Evolutionary conservation across 2,888 invertebrate species (phyloP).

Genomic region (Venusia cambrica): DNA sequence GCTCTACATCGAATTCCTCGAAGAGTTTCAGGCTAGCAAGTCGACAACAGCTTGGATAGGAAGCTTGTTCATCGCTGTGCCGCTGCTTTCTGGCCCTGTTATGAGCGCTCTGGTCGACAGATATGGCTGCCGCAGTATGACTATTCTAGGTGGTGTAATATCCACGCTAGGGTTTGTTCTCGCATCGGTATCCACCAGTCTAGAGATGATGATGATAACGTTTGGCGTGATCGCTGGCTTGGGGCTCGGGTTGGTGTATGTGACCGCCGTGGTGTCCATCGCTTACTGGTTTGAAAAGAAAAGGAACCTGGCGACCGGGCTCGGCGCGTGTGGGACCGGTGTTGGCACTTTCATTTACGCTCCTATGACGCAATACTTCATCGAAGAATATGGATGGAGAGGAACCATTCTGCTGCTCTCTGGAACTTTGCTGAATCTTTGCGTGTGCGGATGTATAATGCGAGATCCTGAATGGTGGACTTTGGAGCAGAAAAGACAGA

Average conservation of each 20-base stretch:
- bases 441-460: slow-evolving; percentile 93
- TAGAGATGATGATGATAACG: slow-evolving; percentile 90
- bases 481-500: slow-evolving; percentile 81
- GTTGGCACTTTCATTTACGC: slow-evolving; percentile 94
- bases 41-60: slow-evolving; percentile 95
- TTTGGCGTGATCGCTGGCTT: slow-evolving; percentile 92
- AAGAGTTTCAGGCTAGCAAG: slow-evolving; percentile 90
- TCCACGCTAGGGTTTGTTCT: slow-evolving; percentile 89
- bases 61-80: slow-evolving; percentile 93
- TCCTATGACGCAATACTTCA: slow-evolving; percentile 89
- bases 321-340: slow-evolving; percentile 94
- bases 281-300: slow-evolving; percentile 96
- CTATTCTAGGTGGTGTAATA: slow-evolving; percentile 86
- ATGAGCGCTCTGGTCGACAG: slow-evolving; percentile 92
- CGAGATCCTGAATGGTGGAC: slow-evolving; percentile 93
- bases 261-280: slow-evolving; percentile 94
- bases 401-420: slow-evolving; percentile 90
- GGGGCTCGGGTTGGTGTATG: slow-evolving; percentile 92
- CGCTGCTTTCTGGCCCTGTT: slow-evolving; percentile 90
- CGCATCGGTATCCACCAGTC: slow-evolving; percentile 85
- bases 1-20: slow-evolving; percentile 90
- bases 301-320: slow-evolving; percentile 91
- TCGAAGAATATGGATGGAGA: slow-evolving; percentile 91
- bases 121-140: slow-evolving; percentile 91
- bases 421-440: slow-evolving; percentile 91